Conservation (phyloP, 2,888 invertebrate species). For the Pheosia gnoma region DNA sequence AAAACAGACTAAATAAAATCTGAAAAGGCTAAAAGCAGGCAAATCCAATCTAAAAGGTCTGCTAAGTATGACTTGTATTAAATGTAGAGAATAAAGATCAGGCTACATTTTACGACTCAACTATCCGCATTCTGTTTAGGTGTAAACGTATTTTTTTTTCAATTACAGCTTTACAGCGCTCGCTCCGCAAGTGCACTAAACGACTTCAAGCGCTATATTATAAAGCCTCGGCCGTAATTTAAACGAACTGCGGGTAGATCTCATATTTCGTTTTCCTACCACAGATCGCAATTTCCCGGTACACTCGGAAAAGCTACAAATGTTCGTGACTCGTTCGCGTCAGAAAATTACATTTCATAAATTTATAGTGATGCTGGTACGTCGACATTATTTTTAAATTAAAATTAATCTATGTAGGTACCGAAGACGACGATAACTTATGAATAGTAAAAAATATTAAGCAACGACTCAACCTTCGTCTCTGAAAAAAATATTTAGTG, state of each 20-base stretch:
- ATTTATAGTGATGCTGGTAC: conserved; percentile 63
- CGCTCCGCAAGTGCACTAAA: conserved; percentile 15
- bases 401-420: too few relatives aligned
- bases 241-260: conserved; percentile 75
- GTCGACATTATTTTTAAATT: conserved; percentile 25
- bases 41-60: too few relatives aligned
- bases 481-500: not conserved
- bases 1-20: too few relatives aligned
- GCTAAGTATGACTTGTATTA: not conserved
- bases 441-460: not conserved
- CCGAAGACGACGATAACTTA: not conserved
- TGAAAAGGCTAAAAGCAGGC: too few relatives aligned
- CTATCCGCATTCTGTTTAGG: conserved; percentile 8
- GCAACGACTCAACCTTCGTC: not conserved
- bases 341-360: conserved; percentile 83
- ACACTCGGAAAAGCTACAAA: conserved; percentile 82
- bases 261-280: conserved; percentile 68
- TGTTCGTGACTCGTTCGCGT: conserved; percentile 76
- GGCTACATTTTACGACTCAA: not conserved
- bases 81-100: not conserved
- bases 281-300: conserved; percentile 81
- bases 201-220: conserved; percentile 58
- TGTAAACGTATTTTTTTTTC: conserved; percentile 35
- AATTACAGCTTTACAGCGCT: conserved; percentile 26
- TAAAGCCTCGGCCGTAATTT: conserved; percentile 75